Evolutionary conservation across 2,888 invertebrate genomes (phyloP).

Genomic region (Heteromyza rotundicornis): DNA sequence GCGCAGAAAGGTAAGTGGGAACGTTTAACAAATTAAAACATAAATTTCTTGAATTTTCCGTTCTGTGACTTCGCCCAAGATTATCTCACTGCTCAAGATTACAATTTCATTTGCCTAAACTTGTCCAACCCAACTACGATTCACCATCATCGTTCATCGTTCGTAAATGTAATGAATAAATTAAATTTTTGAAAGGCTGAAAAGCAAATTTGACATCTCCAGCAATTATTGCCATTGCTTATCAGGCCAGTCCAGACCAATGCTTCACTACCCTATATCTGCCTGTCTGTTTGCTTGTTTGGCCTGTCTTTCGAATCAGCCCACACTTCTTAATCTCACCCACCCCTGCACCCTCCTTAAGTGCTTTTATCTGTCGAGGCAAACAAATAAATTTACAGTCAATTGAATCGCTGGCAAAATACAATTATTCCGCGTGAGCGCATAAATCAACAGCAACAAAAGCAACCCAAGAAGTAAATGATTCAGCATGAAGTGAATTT

Average conservation of each 20-base stretch:
- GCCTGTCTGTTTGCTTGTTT: too few species aligned
- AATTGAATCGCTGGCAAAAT: constrained; percentile 23
- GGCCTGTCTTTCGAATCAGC: not conserved
- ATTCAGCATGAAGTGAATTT: not conserved
- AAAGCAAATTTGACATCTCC: not conserved
- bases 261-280: too few species aligned
- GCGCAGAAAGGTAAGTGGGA: constrained; percentile 79
- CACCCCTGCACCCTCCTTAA: too few species aligned
- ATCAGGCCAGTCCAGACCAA: not conserved
- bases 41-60: too few species aligned
- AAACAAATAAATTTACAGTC: constrained; percentile 32
- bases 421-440: constrained; percentile 28
- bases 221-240: not conserved
- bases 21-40: too few species aligned
- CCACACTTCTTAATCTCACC: not conserved
- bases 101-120: too few species aligned
- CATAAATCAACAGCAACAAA: constrained; percentile 16
- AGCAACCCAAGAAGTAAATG: not conserved
- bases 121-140: too few species aligned
- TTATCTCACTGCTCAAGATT: too few species aligned
- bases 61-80: too few species aligned
- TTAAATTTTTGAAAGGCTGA: not conserved
- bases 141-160: too few species aligned
- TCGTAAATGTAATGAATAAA: too few species aligned
- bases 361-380: not conserved